A percentile compares a stretch with the other conserved stretches of the same genome.
Evolutionary conservation across 2,113 vertebrate genomes (phyloP).

Genomic region (Jaculus jaculus): DNA sequence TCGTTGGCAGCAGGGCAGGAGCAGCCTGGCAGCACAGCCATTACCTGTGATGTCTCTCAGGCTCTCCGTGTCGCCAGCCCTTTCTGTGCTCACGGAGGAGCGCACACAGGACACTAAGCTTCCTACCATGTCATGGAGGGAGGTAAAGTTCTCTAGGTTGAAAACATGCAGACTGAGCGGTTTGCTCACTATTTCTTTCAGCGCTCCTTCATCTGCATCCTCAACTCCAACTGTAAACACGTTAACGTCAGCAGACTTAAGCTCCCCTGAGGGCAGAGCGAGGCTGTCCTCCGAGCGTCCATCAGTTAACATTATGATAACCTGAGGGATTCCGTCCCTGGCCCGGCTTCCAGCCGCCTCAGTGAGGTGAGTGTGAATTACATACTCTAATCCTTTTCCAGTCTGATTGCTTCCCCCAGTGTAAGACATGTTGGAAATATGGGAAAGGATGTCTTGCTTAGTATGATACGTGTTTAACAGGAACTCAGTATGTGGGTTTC

Average conservation of each 20-base stretch:
- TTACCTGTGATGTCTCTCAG: conserved; percentile 93
- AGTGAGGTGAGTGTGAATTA: conserved; percentile 88
- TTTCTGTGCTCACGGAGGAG: conserved; percentile 83
- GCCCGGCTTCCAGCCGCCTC: conserved; percentile 90
- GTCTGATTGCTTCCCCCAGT: conserved; percentile 87
- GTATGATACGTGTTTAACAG: conserved; percentile 88
- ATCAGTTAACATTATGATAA: conserved; percentile 90
- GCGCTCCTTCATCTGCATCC: conserved; percentile 87
- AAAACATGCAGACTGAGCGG: conserved; percentile 87
- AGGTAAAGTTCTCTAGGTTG: conserved; percentile 90
- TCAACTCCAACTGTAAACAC: conserved; percentile 91
- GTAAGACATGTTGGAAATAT: conserved; percentile 89
- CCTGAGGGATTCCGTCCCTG: conserved; percentile 87
- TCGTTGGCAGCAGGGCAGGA: conserved; percentile 71
- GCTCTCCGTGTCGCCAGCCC: conserved; percentile 85
- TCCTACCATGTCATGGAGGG: conserved; percentile 89
- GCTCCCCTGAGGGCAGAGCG: conserved; percentile 85
- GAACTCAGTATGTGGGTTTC: conserved; percentile 91
- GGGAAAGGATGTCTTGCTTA: conserved; percentile 87
- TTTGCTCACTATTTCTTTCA: conserved; percentile 90
- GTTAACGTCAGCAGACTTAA: conserved; percentile 86
- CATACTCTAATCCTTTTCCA: conserved; percentile 90
- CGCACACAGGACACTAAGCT: conserved; percentile 89
- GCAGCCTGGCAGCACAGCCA: conserved; percentile 72
- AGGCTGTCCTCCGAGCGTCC: conserved; percentile 89